Conservation (phyloP, 2,113 vertebrate genomes). For the Gobio gobio region DNA sequence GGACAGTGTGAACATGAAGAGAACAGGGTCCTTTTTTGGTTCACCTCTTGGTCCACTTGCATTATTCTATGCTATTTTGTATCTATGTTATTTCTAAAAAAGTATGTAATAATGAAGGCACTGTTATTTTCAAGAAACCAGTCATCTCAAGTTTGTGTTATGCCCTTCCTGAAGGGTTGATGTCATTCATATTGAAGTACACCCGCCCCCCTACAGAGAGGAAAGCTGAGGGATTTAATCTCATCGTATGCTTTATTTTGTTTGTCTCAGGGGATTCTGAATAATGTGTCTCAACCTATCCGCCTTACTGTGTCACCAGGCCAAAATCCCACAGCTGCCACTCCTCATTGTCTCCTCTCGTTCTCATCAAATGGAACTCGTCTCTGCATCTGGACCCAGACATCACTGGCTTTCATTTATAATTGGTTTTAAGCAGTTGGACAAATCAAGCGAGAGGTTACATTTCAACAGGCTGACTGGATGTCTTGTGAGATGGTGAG, state of each 20-base stretch:
- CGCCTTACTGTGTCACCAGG: constrained; percentile 13
- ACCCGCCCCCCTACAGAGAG: neutral
- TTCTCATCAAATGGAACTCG: constrained; percentile 44
- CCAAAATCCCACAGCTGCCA: constrained; percentile 47
- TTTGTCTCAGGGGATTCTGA: constrained; percentile 29
- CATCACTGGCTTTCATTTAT: constrained; percentile 31
- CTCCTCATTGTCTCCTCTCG: constrained; percentile 46
- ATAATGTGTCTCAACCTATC: constrained; percentile 40
- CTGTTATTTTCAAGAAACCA: neutral
- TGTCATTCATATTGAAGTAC: constrained; percentile 43
- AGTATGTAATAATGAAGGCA: neutral
- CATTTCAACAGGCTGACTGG: constrained; percentile 14
- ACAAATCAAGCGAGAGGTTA: constrained; percentile 40
- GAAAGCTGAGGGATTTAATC: constrained; percentile 38
- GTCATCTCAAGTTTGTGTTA: neutral
- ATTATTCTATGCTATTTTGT: neutral
- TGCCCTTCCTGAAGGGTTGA: neutral
- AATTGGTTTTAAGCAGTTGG: constrained; percentile 53
- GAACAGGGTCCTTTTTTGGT: too few relatives aligned
- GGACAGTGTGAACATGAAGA: too few relatives aligned
- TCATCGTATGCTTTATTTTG: constrained; percentile 35
- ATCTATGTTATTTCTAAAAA: neutral
- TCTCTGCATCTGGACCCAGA: neutral
- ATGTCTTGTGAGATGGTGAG: constrained; percentile 6
- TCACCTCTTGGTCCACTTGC: too few relatives aligned